phyloP scores from a whole-genome alignment of 2,797 vertebrate species.

The Argyrosomus regius region DNA sequence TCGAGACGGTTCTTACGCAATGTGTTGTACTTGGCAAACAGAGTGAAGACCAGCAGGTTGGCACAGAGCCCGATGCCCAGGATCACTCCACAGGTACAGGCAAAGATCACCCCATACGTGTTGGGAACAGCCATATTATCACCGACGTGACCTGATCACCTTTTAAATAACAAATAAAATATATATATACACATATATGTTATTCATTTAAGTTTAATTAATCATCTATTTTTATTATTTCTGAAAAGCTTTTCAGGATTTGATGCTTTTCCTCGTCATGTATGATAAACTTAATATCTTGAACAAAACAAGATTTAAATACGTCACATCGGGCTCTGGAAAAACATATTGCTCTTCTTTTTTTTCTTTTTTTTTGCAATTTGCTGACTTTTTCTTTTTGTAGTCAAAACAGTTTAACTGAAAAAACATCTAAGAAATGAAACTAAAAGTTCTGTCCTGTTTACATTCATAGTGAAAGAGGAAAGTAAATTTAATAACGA shows the following conservation, averaged over 20 bases:
- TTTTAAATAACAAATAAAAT: slow-evolving; percentile 31
- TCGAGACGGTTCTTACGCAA: slow-evolving; percentile 85
- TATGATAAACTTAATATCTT: background rate
- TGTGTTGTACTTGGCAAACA: slow-evolving; percentile 85
- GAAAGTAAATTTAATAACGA: background rate
- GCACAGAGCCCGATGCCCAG: slow-evolving; percentile 83
- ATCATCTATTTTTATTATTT: background rate
- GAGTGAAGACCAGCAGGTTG: slow-evolving; percentile 85
- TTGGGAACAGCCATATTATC: slow-evolving; percentile 69
- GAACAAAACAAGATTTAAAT: slow-evolving; percentile 2
- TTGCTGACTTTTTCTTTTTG: background rate
- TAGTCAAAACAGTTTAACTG: background rate
- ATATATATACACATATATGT: background rate
- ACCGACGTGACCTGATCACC: slow-evolving; percentile 32
- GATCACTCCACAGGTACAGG: slow-evolving; percentile 84
- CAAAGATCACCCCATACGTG: slow-evolving; percentile 83
- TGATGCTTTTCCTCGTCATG: background rate
- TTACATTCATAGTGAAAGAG: background rate
- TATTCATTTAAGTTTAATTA: too few relatives aligned
- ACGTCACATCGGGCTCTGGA: background rate
- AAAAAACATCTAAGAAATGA: background rate
- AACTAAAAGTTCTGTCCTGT: background rate
- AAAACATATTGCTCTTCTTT: background rate
- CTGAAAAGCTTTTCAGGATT: background rate
- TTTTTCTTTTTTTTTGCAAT: background rate